These are phyloP conservation scores for Philypnodon macrostomus DNA, from an alignment of 2,797 vertebrate species.

Conservation along the genomic window DNA sequence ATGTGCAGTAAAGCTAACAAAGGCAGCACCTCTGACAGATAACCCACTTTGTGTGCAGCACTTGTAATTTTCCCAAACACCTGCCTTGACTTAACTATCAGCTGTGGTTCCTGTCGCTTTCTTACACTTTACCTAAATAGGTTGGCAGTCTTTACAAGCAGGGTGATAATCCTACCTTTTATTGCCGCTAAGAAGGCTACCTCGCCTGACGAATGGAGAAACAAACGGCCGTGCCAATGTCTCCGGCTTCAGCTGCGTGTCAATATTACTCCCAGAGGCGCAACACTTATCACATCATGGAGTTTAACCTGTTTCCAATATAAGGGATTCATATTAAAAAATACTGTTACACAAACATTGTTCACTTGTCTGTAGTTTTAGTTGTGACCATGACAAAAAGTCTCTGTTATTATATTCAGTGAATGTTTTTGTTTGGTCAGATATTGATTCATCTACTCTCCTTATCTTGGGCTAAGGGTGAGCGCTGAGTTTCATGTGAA, in stretches of 20 bases:
- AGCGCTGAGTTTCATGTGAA: slow-evolving; percentile 71
- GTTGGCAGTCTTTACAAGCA: slow-evolving; percentile 73
- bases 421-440: slow-evolving; percentile 56
- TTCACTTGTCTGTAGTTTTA: slow-evolving; percentile 1
- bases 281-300: slow-evolving; percentile 1
- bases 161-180: slow-evolving; percentile 77
- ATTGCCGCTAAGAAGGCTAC: slow-evolving; percentile 70
- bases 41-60: slow-evolving; percentile 44
- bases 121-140: slow-evolving; percentile 68
- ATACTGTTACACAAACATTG: neutral
- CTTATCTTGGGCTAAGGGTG: slow-evolving; percentile 66
- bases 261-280: neutral
- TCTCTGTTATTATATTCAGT: slow-evolving; percentile 19
- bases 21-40: slow-evolving; percentile 47
- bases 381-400: slow-evolving; percentile 6
- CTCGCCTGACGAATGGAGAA: slow-evolving; percentile 46
- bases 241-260: slow-evolving; percentile 19
- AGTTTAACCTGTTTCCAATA: neutral
- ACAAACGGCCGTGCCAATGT: slow-evolving; percentile 44
- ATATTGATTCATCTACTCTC: slow-evolving; percentile 76
- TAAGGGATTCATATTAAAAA: neutral
- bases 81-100: slow-evolving; percentile 70
- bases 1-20: slow-evolving; percentile 34
- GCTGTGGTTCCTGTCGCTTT: slow-evolving; percentile 65
- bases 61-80: slow-evolving; percentile 70